Base-by-base conservation (phyloP, 2,113 vertebrate species). In the Ciconia maguari region DNA sequence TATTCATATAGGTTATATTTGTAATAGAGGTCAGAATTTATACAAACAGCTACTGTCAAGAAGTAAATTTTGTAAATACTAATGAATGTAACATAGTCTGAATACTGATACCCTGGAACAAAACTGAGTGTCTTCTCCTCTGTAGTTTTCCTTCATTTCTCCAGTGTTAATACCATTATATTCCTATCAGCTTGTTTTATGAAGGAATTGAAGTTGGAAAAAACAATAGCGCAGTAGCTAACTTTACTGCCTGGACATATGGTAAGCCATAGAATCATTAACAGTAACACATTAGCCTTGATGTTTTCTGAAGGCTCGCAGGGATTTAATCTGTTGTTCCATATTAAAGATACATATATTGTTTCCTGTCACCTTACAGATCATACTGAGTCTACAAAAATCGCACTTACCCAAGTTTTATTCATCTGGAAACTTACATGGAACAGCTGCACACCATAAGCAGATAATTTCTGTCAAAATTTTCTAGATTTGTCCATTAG, bases 21-120 rank as follows among this genome's bases (percentile, higher is more conserved):
- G n/a, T 96, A 95, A 91, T 83, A 2, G 5, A 91, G 89, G 74
- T 93, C 84, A 91, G 62, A 89, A 91, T 93, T 94, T 91, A 61
- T 65, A 91, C 62, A 85, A 95, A 85, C 66, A 91, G 42, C 49
- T 91, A 80, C 82, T 83, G 58, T 74, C 78, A 74, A 78, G 49
- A 92, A 87, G 46, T 51, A 94, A 72, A 66, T 79, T 85, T 75
- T 90, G 51, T 74, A 95, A 93, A 86, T 80, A 55, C 18, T 87
- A 82, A 66, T 48, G 34, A 84, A 49, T 72, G 32, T n/a, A 76
- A 12, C 79, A 13, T 57, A 89, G 29, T 70, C 62, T 92, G 83
- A 94, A 94, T 91, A 65, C 49, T 66, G 70, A 94, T 87, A 80
- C 7, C 14, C 16, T 83, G 54, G 11, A 85, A 95, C 18, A 93